These are phyloP conservation scores for Misgurnus anguillicaudatus DNA, from an alignment of 2,113 vertebrate genomes.

Conservation along the genomic window DNA sequence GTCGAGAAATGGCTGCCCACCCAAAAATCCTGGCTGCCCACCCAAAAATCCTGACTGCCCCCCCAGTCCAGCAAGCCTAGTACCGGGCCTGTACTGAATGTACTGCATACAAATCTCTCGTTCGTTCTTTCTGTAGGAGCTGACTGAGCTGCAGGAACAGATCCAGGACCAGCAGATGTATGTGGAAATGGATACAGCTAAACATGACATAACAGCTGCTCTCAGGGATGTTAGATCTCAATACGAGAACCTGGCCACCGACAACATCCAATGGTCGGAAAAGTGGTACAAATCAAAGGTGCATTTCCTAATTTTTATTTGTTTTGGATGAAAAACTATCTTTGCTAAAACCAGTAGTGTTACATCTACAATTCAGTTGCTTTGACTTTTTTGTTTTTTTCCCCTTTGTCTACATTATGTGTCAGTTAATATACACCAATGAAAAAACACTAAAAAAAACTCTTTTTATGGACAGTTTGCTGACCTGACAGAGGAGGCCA, in stretches of 20 bases:
- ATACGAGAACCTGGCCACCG: constrained; percentile 93
- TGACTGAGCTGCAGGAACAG: constrained; percentile 87
- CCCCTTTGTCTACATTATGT: too few species aligned
- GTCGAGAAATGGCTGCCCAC: too few species aligned
- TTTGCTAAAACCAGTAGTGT: too few species aligned
- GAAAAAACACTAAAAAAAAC: too few species aligned
- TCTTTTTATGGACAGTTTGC: constrained; percentile 78
- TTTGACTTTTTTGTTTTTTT: too few species aligned
- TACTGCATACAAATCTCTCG: not conserved
- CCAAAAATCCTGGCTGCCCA: too few species aligned
- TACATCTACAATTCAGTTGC: not conserved
- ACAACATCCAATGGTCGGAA: constrained; percentile 95
- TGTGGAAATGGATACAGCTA: constrained; percentile 90
- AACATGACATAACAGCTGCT: constrained; percentile 92
- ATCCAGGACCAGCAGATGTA: constrained; percentile 90
- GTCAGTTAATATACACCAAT: too few species aligned
- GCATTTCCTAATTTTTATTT: too few species aligned
- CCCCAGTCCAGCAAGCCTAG: too few species aligned
- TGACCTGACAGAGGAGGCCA: constrained; percentile 91
- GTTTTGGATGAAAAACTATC: too few species aligned
- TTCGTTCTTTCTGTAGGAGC: constrained; percentile 78
- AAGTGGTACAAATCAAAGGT: constrained; percentile 99
- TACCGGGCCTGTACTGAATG: too few species aligned
- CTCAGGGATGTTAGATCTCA: constrained; percentile 93
- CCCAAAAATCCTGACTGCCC: too few species aligned